Percentiles rank a stretch among this genome's conserved stretches.
Evolutionary conservation across 2,888 invertebrate species (phyloP).

Genomic region (Drosophila mayaguana): DNA sequence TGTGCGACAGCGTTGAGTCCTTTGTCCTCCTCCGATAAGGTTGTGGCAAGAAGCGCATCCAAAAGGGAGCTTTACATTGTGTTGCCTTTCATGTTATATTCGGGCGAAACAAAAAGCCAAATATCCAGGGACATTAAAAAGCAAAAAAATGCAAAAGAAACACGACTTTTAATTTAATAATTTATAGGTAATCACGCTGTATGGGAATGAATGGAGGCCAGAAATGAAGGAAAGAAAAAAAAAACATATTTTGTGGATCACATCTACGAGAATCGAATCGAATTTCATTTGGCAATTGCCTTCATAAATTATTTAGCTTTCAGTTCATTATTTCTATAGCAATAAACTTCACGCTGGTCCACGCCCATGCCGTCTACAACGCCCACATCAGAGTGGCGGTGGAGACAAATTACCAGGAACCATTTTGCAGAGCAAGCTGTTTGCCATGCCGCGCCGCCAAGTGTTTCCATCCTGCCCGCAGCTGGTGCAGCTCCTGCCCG

Average conservation of each 20-base stretch:
- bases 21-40: conserved; percentile 48
- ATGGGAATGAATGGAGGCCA: neutral
- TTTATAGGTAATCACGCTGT: conserved; percentile 18
- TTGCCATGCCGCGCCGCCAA: conserved; percentile 42
- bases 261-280: conserved; percentile 39
- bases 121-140: neutral
- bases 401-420: conserved; percentile 68
- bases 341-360: conserved; percentile 59
- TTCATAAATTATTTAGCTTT: conserved; percentile 65
- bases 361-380: neutral
- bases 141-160: neutral
- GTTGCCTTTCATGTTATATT: conserved; percentile 22
- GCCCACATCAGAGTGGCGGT: conserved; percentile 17
- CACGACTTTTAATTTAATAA: conserved; percentile 23
- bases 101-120: neutral
- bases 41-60: conserved; percentile 14
- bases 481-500: conserved; percentile 6
- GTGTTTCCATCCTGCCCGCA: conserved; percentile 29
- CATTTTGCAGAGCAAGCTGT: conserved; percentile 64
- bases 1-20: conserved; percentile 27
- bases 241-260: conserved; percentile 17
- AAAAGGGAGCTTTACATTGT: conserved; percentile 18
- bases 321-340: conserved; percentile 65
- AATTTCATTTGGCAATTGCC: conserved; percentile 66
- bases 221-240: neutral